Base-by-base conservation (phyloP, 2,888 invertebrate species). In the Ophion obscuratus region DNA sequence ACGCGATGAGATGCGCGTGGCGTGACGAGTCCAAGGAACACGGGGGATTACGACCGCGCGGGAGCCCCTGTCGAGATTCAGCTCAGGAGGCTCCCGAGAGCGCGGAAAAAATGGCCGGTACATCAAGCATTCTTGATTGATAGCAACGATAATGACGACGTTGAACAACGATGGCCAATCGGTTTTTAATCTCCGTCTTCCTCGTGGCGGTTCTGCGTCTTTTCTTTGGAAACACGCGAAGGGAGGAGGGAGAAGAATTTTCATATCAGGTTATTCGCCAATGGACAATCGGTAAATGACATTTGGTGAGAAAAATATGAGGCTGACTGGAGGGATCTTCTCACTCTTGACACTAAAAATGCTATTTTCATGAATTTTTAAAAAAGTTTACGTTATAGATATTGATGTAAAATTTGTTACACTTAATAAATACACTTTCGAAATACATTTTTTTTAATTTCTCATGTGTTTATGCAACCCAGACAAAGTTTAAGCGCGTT, bases 51-150 rank as follows among this genome's bases (percentile, higher is more conserved):
- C 73, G 74, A 76, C 70, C 40, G n/a, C 24, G 36, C 10, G 53
- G 36, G 36, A 81, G 75, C 59, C 71, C 67, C 87, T 88, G 87
- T 83, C 86, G 89, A 31, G 88, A 90, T 70, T 31, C 27, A 31
- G 27, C 61, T 62, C 71, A 7, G 59, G 70, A 76, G 31, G 44
- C 57, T 71, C 57, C 71, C 64, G 44, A 59, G 0, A 64, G 47
- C 27, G 62, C 10, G 57, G 59, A 77, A 73, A 68, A 61, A 47
- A 74, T 57, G 14, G 14, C 66, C 47, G 24, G 6, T 17, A 0
- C 6, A 73, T 36, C 17, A 57, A 57, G 36, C 9, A 5, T 24
- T 20, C 53, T 79, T 70, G 31, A 9, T 24, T 62, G 70, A 62
- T 61, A 79, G 11, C 14, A 79, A 62, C 47, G 62, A 70, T 62